Percentiles rank a stretch among this genome's conserved stretches.
Conservation (phyloP, 2,797 vertebrate genomes). For the Anableps anableps region DNA sequence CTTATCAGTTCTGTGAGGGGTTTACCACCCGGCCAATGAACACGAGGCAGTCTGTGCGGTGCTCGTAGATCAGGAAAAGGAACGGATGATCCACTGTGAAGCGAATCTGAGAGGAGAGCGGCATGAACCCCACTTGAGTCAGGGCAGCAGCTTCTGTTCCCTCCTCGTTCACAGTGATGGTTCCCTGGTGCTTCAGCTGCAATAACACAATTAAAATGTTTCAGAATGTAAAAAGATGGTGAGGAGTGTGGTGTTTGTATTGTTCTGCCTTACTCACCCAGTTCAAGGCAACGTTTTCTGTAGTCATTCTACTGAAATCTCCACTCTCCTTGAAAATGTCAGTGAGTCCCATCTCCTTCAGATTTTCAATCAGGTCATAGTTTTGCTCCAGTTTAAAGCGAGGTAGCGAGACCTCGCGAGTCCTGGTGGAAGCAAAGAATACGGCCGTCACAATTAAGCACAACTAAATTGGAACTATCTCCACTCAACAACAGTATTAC, state of each 20-base stretch:
- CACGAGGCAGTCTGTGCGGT: constrained; percentile 92
- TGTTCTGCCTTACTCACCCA: constrained; percentile 81
- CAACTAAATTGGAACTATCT: background rate
- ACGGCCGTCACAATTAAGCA: background rate
- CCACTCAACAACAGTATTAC: background rate
- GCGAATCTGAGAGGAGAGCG: constrained; percentile 91
- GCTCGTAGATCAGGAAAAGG: constrained; percentile 94
- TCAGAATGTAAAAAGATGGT: constrained; percentile 8
- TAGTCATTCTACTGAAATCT: constrained; percentile 89
- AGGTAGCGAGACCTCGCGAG: constrained; percentile 92
- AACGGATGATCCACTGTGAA: constrained; percentile 92
- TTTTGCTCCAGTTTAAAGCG: constrained; percentile 94
- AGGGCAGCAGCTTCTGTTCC: constrained; percentile 92
- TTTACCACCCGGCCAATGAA: constrained; percentile 94
- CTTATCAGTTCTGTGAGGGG: constrained; percentile 82
- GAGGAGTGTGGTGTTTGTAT: background rate
- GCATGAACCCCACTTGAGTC: constrained; percentile 95
- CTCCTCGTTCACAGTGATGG: constrained; percentile 96
- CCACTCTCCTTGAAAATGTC: constrained; percentile 85
- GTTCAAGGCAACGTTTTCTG: constrained; percentile 86
- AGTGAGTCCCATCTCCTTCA: constrained; percentile 90
- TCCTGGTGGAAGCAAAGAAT: constrained; percentile 77
- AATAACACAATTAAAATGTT: constrained; percentile 12
- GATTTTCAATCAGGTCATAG: constrained; percentile 88
- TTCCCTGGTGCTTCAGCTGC: constrained; percentile 95